Base-by-base conservation (phyloP, 2,113 vertebrate species). In the Xerus inauris region DNA sequence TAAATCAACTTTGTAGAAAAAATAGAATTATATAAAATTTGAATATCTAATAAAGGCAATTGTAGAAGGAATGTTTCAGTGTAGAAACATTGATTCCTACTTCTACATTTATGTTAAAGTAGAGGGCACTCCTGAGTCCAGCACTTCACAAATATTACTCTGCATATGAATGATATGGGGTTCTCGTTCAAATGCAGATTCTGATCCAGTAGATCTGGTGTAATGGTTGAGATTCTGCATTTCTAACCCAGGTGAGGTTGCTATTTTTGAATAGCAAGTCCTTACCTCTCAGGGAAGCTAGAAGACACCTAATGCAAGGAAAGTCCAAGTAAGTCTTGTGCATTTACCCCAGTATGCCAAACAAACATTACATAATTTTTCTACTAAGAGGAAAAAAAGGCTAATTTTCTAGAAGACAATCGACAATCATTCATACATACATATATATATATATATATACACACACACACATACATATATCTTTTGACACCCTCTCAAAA, bases 1-100 rank as follows among this genome's bases (percentile, higher is more conserved):
- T 49, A 94, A 89, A 47, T 76, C 49, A 71, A 85, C 47, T 96
- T 86, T 86, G 38, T 57, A 72, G 13, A 89, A 72, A 79, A 77
- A 84, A 71, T 77, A 47, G 49, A 38, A 67, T 32, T 22, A 19
- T 22, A 26, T 67, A 42, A 42, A 87, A 71, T 49, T 51, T 42
- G 51, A 91, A 62, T 65, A 38, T 17, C 17, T 81, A 26, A 24
- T 76, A 71, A 85, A 76, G 49, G 26, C 54, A 89, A 11, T 24
- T 26, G 11, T 9, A 2, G 47, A 45, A 91, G n/a, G 45, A 65
- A 35, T 30, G 14, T 20, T 51, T 73, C 32, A 73, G 40, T 17
- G 26, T 5, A 28, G 40, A n/a, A n/a, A n/a, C n/a, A 35, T 32
- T 69, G 12, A 57, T 79, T 62, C 32, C 19, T 51, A 73, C 79